Percentiles rank a stretch among this genome's conserved stretches.
Conservation (phyloP, 1,140 invertebrate genomes). For the Doryteuthis pealeii region DNA sequence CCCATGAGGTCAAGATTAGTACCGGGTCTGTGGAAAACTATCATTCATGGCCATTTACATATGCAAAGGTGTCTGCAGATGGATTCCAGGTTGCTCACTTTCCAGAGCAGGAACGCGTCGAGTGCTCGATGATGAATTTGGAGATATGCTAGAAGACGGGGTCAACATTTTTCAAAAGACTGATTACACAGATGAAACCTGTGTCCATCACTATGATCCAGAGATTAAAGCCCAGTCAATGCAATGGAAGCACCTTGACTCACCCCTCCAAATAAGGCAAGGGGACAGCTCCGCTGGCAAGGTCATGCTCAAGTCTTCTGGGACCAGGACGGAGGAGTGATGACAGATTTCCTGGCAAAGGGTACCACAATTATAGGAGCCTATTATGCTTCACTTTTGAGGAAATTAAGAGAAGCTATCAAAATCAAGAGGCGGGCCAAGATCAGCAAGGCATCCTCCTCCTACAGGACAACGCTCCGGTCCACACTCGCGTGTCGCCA, state of each 20-base stretch:
- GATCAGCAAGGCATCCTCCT: background rate
- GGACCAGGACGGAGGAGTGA: background rate
- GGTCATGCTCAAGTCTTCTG: background rate
- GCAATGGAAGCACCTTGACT: background rate
- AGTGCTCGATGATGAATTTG: too few relatives aligned
- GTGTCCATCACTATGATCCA: background rate
- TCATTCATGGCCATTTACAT: too few relatives aligned
- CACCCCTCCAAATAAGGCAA: background rate
- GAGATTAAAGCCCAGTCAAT: background rate
- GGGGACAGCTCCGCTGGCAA: background rate
- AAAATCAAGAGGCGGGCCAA: background rate
- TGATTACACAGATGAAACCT: background rate
- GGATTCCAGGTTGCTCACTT: too few relatives aligned
- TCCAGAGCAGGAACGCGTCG: too few relatives aligned
- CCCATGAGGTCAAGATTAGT: too few relatives aligned
- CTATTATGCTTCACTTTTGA: slow-evolving; percentile 2
- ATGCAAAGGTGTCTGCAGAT: too few relatives aligned
- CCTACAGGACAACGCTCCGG: slow-evolving; percentile 3
- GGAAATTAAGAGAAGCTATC: background rate
- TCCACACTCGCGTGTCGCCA: background rate
- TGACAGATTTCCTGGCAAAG: background rate
- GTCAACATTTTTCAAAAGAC: too few relatives aligned
- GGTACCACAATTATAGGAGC: background rate
- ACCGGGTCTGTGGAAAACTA: too few relatives aligned
- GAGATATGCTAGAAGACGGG: too few relatives aligned